These are phyloP conservation scores for Chaetodon trifascialis DNA, from an alignment of 2,113 vertebrate genomes.

Conservation along the genomic window DNA sequence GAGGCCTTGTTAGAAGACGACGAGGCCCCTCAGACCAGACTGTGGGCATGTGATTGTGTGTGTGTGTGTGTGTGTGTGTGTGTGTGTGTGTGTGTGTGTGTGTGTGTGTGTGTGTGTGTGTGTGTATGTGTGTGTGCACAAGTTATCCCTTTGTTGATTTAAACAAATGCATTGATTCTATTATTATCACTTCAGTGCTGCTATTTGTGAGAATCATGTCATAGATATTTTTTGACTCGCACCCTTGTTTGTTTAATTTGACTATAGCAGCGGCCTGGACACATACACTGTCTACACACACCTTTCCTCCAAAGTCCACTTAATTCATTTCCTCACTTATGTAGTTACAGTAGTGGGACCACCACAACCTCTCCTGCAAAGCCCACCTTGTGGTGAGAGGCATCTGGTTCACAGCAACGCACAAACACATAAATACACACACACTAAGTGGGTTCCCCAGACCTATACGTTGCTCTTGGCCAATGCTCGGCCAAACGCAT, in stretches of 20 bases:
- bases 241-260: slow-evolving; percentile 3
- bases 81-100: slow-evolving; percentile 15
- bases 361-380: slow-evolving; percentile 69
- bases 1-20: slow-evolving; percentile 79
- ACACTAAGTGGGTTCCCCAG: slow-evolving; percentile 50
- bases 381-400: slow-evolving; percentile 68
- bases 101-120: slow-evolving; percentile 15
- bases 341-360: slow-evolving; percentile 65
- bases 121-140: slow-evolving; percentile 18
- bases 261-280: slow-evolving; percentile 17
- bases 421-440: slow-evolving; percentile 68
- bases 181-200: not conserved
- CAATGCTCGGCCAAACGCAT: slow-evolving; percentile 13
- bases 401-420: slow-evolving; percentile 54
- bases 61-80: slow-evolving; percentile 18
- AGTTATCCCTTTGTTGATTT: slow-evolving; percentile 30
- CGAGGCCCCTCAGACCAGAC: slow-evolving; percentile 62
- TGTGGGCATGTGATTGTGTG: slow-evolving; percentile 9
- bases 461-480: slow-evolving; percentile 62
- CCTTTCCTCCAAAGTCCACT: slow-evolving; percentile 62
- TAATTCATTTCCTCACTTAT: slow-evolving; percentile 76
- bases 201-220: slow-evolving; percentile 1
- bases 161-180: slow-evolving; percentile 11
- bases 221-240: not conserved
- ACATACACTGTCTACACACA: slow-evolving; percentile 5